A percentile compares a stretch with the other conserved stretches of the same genome.
These are phyloP conservation scores for Aselliscus stoliczkanus DNA, from an alignment of 2,797 vertebrate species.

Conservation along the genomic window DNA sequence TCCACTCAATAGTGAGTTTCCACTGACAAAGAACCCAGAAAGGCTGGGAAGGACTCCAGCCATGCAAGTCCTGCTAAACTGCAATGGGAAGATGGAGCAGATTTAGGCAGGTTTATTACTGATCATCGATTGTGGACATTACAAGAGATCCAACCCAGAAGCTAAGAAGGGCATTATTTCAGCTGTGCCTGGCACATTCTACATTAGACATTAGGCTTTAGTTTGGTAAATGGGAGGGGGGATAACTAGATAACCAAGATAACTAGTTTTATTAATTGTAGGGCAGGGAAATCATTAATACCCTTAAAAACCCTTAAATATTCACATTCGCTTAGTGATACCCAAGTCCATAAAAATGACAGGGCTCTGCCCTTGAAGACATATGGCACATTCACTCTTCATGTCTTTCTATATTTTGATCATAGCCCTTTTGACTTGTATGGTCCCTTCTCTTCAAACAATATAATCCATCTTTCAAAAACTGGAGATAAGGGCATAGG, in stretches of 20 bases:
- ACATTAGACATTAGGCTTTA: not conserved
- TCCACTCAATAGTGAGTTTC: not conserved
- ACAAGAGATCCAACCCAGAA: not conserved
- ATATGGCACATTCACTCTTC: not conserved
- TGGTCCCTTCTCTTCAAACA: not conserved
- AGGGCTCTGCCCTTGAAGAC: not conserved
- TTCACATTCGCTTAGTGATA: not conserved
- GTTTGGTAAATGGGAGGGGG: not conserved
- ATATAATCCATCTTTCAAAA: not conserved
- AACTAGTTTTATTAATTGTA: not conserved
- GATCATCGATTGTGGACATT: not conserved
- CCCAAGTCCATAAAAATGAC: not conserved
- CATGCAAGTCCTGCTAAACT: fast-evolving
- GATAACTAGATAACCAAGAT: not conserved
- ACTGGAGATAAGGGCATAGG: not conserved
- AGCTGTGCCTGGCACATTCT: not conserved
- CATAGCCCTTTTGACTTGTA: not conserved
- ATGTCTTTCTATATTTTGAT: not conserved
- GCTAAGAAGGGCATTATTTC: not conserved
- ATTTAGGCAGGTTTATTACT: too few relatives aligned
- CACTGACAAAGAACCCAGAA: too few relatives aligned
- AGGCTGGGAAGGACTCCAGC: too few relatives aligned
- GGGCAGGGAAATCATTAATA: not conserved
- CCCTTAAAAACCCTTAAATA: not conserved
- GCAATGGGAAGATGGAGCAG: not conserved